These are phyloP conservation scores for Holocentrus rufus DNA, from an alignment of 2,797 vertebrate genomes.

Conservation along the genomic window DNA sequence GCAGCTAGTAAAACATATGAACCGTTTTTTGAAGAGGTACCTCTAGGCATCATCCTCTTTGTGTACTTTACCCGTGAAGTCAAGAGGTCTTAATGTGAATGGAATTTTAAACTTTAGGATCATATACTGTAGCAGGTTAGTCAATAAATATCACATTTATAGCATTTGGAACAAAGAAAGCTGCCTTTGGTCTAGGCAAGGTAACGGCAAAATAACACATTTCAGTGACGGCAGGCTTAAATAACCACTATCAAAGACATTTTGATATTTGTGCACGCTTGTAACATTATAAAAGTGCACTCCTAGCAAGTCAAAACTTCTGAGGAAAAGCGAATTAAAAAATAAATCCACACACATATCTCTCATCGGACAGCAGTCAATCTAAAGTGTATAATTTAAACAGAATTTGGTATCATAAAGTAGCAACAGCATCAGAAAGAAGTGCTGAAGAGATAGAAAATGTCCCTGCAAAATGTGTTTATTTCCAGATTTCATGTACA, in stretches of 20 bases:
- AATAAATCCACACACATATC: constrained; percentile 19
- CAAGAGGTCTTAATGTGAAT: constrained; percentile 59
- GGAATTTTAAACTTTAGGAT: constrained; percentile 47
- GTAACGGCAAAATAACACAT: constrained; percentile 59
- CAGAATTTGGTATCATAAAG: constrained; percentile 24
- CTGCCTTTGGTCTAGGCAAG: constrained; percentile 64
- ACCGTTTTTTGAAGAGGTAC: constrained; percentile 45
- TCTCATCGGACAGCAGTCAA: neutral
- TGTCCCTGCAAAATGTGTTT: constrained; percentile 31
- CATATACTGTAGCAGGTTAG: constrained; percentile 50
- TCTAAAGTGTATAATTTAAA: constrained; percentile 34
- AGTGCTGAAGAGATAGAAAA: constrained; percentile 2
- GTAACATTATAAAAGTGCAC: constrained; percentile 43
- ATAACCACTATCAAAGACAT: constrained; percentile 36
- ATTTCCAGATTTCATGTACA: constrained; percentile 44
- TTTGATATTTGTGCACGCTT: constrained; percentile 50
- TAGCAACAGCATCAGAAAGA: constrained; percentile 15
- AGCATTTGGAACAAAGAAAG: constrained; percentile 62
- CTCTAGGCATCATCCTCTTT: constrained; percentile 30
- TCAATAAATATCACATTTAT: constrained; percentile 52
- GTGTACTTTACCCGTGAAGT: constrained; percentile 57
- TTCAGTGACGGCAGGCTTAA: constrained; percentile 31
- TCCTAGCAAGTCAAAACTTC: constrained; percentile 38
- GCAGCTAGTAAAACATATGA: constrained; percentile 55
- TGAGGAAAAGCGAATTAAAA: constrained; percentile 19